These are phyloP conservation scores for Leptinotarsa undecemlineata DNA, from an alignment of 1,140 invertebrate genomes.

Conservation along the genomic window DNA sequence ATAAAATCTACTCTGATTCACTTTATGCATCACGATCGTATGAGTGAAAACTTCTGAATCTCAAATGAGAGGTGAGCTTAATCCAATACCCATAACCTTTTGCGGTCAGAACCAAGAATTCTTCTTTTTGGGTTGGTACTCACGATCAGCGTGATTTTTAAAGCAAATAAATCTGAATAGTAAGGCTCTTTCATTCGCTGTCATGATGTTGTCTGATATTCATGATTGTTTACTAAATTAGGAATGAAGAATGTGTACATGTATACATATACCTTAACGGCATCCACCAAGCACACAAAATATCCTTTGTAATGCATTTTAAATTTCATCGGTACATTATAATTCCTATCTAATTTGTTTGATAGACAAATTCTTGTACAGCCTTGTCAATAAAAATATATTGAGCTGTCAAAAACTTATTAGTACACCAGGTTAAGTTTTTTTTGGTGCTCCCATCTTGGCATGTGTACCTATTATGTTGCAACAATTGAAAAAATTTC, in stretches of 20 bases:
- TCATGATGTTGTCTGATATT: slow-evolving; percentile 2
- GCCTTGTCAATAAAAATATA: slow-evolving; percentile 4
- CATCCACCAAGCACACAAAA: not conserved
- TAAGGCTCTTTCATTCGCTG: not conserved
- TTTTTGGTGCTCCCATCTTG: not conserved
- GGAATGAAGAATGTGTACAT: slow-evolving; percentile 3
- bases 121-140: slow-evolving; percentile 10
- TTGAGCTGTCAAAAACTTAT: slow-evolving; percentile 5
- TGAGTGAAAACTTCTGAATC: slow-evolving; percentile 22
- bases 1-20: slow-evolving; percentile 31
- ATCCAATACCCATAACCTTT: slow-evolving; percentile 11
- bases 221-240: slow-evolving; percentile 17
- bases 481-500: slow-evolving; percentile 15
- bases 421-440: not conserved
- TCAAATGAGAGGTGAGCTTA: not conserved
- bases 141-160: slow-evolving; percentile 9
- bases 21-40: slow-evolving; percentile 26
- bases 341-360: slow-evolving; percentile 5
- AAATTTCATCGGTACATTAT: not conserved
- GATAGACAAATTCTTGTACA: not conserved
- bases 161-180: slow-evolving; percentile 9
- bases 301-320: not conserved
- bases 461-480: not conserved
- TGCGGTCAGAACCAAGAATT: not conserved
- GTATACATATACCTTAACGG: slow-evolving; percentile 2